Evolutionary conservation across 2,113 vertebrate species (phyloP), one percentile per base, ranked within the genome.

Genomic region (Microcebus lehilahytsara): DNA sequence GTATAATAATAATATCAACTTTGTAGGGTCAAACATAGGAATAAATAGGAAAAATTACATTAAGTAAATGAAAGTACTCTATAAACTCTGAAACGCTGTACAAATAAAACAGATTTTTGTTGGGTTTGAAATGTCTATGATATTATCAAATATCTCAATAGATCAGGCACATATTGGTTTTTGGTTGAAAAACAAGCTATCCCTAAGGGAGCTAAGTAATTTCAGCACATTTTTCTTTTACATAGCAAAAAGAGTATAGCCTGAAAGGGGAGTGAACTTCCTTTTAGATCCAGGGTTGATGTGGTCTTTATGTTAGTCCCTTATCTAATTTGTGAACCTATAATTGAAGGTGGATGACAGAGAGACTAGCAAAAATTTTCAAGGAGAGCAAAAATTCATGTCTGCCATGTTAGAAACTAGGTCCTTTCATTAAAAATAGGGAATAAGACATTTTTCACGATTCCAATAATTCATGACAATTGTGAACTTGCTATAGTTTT

Each of bases 331-430:
- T 95, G 85, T 84, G 42, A 95, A 84, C 7, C 23, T 6, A 37
- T 90, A 66, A 94, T n/a, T 60, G 58, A 92, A 49, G 32, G 20
- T 51, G 13, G 46, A 32, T 49, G 88, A 64, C 20, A 93, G 42
- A 80, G 37, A 84, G 96, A 46, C 34, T 85, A 27, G 17, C 10
- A 91, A 96, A 58, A 86, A 80, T 78, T 81, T 77, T 89, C 72
- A 83, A 83, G 27, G 20, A 72, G 6, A 49, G 22, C 40, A 92
- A 88, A 95, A 56, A 12, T 53, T 62, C 88, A 56, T 42, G 17
- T 62, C 40, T 60, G 5, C 51, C 75, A 13, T 51, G 5, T 75
- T 86, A 86, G 51, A 84, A 95, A 74, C 11, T 34, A 51, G 22
- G 74, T 12, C 10, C 22, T 56, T 34, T 80, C 53, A 53, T 71